Evolutionary conservation across 2,888 invertebrate genomes (phyloP), one percentile per base, ranked within the genome.

Genomic region (Drosophila anomelani): DNA sequence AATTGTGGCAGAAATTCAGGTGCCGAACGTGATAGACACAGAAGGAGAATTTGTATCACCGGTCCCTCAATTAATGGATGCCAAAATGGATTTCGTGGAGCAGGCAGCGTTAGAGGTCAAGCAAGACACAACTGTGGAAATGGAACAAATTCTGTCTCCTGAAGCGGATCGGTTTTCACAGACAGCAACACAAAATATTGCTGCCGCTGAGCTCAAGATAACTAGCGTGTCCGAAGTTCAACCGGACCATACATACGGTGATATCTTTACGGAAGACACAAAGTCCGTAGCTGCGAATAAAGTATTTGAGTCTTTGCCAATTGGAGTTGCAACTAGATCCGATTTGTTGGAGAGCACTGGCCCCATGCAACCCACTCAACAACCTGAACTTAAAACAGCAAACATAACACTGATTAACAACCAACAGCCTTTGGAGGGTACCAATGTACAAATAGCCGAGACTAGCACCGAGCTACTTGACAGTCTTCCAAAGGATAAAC

Each of bases 41-140:
- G 96, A 96, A 92, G 92, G 76, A 20, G 39, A 70, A 10, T 61
- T 88, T 10, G 7, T 55, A 4, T 15, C 76, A 10, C 69, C 58
- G 10, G 26, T 32, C 0, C 80, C 80, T 4, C 17, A 77, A 13
- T 44, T 34, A 1, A 67, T 64, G 2, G 71, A 53, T 67, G 86
- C 85, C 6, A 79, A 77, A 9, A 4, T 81, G 0, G 66, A 81
- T 13, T 88, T 85, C 43, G 76, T 87, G 12, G 76, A 95, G 2
- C 94, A 95, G 80, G 93, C 94, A 78, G 93, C 96, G 62, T 77
- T 96, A 57, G 93, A 94, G 75, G 91, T 96, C 6, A 94, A 93
- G 58, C 94, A 96, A 91, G 94, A 94, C 0, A 94, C 95, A 84
- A 91, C 93, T 0, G 93, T 94, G 39, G 96, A 97, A 92, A 94